Evolutionary conservation across 2,888 invertebrate species (phyloP).

Genomic region (Mactromeris polynyma): DNA sequence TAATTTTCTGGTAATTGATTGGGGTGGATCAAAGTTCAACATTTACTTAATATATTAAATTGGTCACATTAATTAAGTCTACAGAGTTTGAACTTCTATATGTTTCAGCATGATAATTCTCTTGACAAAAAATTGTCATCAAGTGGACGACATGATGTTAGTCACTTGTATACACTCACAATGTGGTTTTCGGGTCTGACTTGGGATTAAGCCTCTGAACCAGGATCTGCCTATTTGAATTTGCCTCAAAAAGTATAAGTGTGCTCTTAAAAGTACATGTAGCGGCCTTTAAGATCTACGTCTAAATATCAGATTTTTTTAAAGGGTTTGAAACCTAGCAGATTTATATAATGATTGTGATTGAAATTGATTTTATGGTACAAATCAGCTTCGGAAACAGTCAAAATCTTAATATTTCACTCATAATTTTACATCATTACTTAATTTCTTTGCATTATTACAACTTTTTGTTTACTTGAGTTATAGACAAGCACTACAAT

Average conservation of each 20-base stretch:
- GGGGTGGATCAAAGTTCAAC: conserved; percentile 34
- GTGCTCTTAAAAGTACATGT: not conserved
- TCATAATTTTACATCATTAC: too few relatives aligned
- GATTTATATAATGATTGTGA: too few relatives aligned
- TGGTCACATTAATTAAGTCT: conserved; percentile 9
- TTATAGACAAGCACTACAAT: too few relatives aligned
- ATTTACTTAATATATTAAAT: conserved; percentile 32
- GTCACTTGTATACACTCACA: not conserved
- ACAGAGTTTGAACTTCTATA: not conserved
- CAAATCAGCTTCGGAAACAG: too few relatives aligned
- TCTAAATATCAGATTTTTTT: too few relatives aligned
- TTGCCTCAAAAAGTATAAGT: not conserved
- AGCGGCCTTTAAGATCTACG: not conserved
- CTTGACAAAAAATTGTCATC: not conserved
- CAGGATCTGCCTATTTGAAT: not conserved
- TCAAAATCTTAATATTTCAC: too few relatives aligned
- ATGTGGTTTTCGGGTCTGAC: not conserved
- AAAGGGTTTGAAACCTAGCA: too few relatives aligned
- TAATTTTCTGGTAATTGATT: conserved; percentile 25
- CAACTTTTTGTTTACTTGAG: too few relatives aligned
- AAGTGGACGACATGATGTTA: not conserved
- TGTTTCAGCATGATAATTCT: not conserved
- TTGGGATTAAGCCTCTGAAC: not conserved
- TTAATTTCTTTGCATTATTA: too few relatives aligned
- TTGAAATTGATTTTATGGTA: too few relatives aligned